These are phyloP conservation scores for Nasalis larvatus DNA, from an alignment of 2,113 vertebrate species.

Conservation along the genomic window DNA sequence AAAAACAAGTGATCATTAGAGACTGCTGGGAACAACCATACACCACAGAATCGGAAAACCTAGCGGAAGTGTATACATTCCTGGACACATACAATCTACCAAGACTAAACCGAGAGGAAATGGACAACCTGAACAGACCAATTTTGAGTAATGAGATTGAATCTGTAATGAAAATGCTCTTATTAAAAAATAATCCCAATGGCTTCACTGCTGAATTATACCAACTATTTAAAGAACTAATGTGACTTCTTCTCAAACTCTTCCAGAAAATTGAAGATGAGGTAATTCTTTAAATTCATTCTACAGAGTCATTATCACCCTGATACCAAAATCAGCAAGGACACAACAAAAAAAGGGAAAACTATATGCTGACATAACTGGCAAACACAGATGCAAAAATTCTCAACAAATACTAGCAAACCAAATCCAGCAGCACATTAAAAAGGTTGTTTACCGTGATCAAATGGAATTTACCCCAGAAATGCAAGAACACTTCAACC, in stretches of 20 bases:
- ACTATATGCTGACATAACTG: neutral
- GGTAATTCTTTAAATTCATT: neutral
- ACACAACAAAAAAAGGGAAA: neutral
- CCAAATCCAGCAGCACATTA: neutral
- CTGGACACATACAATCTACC: neutral
- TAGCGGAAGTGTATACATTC: neutral
- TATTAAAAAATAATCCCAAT: neutral
- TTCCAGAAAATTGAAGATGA: neutral
- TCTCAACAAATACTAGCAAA: neutral
- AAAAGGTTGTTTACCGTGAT: neutral
- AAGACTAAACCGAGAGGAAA: neutral
- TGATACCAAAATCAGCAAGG: neutral
- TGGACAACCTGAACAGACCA: neutral
- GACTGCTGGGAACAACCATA: neutral
- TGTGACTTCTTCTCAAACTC: neutral
- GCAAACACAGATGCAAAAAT: neutral
- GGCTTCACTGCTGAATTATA: neutral
- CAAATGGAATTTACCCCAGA: neutral
- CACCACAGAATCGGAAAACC: neutral
- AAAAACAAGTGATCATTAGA: neutral
- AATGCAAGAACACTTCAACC: neutral
- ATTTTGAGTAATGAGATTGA: neutral
- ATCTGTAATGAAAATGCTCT: neutral
- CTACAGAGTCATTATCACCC: neutral
- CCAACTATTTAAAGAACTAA: neutral